Conservation (phyloP, 2,888 invertebrate genomes). For the Cataglyphis rosenhaueri region DNA sequence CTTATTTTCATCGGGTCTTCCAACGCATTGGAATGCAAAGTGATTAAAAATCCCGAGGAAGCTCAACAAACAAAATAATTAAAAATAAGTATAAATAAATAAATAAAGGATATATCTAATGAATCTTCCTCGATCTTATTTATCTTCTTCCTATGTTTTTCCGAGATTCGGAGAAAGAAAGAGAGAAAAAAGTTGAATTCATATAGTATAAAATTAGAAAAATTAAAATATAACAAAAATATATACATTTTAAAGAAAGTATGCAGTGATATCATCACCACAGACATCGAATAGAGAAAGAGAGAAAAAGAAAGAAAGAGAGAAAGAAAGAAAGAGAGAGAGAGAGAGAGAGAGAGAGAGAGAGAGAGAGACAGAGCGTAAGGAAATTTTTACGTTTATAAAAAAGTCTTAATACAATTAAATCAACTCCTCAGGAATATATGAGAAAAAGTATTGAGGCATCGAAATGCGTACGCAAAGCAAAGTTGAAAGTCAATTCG, state of each 20-base stretch:
- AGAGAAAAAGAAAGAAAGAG: too few species aligned
- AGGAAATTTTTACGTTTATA: not conserved
- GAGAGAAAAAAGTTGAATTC: not conserved
- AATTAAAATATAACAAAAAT: not conserved
- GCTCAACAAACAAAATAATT: not conserved
- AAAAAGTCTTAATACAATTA: not conserved
- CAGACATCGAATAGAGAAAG: not conserved
- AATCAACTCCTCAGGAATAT: not conserved
- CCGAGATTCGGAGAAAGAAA: not conserved
- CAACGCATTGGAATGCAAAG: not conserved
- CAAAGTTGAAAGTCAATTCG: constrained; percentile 52
- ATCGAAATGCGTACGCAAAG: not conserved
- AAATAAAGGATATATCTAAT: not conserved
- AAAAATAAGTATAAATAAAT: not conserved
- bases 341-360: too few species aligned
- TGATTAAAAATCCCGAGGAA: not conserved
- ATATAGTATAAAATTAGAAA: not conserved
- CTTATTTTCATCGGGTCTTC: constrained; percentile 33
- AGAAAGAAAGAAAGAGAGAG: too few species aligned
- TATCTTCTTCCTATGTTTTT: not conserved
- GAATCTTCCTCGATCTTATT: not conserved
- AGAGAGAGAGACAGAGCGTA: too few species aligned
- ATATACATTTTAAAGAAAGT: not conserved
- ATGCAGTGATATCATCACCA: not conserved
- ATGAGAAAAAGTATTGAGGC: not conserved